Evolutionary conservation across 2,797 vertebrate species (phyloP).

Genomic region (Schizothorax lantsangensis): DNA sequence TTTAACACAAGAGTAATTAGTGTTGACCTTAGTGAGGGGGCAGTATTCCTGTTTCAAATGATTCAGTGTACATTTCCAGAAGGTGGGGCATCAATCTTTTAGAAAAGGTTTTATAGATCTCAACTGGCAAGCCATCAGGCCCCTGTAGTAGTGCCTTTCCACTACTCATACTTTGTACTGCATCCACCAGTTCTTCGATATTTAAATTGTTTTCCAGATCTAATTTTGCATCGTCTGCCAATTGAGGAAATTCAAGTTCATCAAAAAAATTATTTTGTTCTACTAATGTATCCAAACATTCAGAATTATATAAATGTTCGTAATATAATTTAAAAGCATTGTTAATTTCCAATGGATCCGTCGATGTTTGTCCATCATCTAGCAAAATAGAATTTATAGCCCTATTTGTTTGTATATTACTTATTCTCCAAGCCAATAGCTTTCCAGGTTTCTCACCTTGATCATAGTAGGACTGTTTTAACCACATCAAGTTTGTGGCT

Average conservation of each 20-base stretch:
- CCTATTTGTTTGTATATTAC: too few species aligned
- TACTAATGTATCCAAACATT: too few species aligned
- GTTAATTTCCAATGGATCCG: too few species aligned
- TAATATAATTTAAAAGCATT: too few species aligned
- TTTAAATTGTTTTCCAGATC: not conserved
- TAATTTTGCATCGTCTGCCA: not conserved
- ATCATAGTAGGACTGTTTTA: too few species aligned
- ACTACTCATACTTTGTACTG: not conserved
- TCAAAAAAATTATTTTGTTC: not conserved
- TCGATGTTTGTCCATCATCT: too few species aligned
- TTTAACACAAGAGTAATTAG: constrained; percentile 8
- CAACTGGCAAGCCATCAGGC: not conserved
- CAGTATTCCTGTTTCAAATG: not conserved
- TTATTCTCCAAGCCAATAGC: too few species aligned
- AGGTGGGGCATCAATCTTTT: not conserved
- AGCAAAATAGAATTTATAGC: too few species aligned
- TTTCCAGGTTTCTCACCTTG: too few species aligned
- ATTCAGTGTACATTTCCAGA: not conserved
- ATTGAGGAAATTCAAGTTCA: not conserved
- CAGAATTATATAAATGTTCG: too few species aligned
- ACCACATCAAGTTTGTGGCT: too few species aligned
- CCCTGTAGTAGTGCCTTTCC: not conserved
- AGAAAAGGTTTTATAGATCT: not conserved
- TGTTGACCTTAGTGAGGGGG: constrained; percentile 9
- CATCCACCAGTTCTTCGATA: not conserved